phyloP scores from a whole-genome alignment of 1,140 invertebrate species.

The Euglossa dilemma region DNA sequence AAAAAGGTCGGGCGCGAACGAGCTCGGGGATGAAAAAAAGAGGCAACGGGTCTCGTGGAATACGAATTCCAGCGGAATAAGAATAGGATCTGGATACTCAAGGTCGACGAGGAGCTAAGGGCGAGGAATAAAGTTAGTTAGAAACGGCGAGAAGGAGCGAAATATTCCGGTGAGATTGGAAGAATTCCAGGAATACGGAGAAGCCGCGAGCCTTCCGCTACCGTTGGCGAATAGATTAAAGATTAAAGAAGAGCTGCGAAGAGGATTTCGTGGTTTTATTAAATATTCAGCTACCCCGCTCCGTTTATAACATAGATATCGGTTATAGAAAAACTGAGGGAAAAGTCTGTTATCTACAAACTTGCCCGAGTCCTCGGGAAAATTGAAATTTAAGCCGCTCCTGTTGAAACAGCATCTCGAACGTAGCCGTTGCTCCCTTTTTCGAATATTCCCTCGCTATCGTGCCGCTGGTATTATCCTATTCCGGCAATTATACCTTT shows the following conservation, averaged over 20 bases:
- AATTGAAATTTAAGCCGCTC: slow-evolving; percentile 31
- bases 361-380: not conserved
- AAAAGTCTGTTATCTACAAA: slow-evolving; percentile 34
- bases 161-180: slow-evolving; percentile 54
- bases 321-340: slow-evolving; percentile 39
- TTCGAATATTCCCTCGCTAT: too few species aligned
- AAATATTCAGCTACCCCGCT: slow-evolving; percentile 45
- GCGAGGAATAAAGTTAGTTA: slow-evolving; percentile 66
- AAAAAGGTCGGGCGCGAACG: slow-evolving; percentile 34
- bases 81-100: slow-evolving; percentile 60
- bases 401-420: not conserved
- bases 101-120: slow-evolving; percentile 37
- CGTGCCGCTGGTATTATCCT: too few species aligned
- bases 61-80: slow-evolving; percentile 65
- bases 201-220: not conserved
- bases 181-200: slow-evolving; percentile 46
- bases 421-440: not conserved
- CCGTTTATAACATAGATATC: slow-evolving; percentile 41
- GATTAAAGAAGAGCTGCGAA: slow-evolving; percentile 49
- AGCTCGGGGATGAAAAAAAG: slow-evolving; percentile 30
- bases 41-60: slow-evolving; percentile 50
- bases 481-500: too few species aligned
- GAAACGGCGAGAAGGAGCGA: slow-evolving; percentile 41
- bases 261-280: slow-evolving; percentile 44
- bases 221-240: slow-evolving; percentile 37